Base-by-base conservation (phyloP, 2,797 vertebrate species). In the Pogoniulus pusillus region DNA sequence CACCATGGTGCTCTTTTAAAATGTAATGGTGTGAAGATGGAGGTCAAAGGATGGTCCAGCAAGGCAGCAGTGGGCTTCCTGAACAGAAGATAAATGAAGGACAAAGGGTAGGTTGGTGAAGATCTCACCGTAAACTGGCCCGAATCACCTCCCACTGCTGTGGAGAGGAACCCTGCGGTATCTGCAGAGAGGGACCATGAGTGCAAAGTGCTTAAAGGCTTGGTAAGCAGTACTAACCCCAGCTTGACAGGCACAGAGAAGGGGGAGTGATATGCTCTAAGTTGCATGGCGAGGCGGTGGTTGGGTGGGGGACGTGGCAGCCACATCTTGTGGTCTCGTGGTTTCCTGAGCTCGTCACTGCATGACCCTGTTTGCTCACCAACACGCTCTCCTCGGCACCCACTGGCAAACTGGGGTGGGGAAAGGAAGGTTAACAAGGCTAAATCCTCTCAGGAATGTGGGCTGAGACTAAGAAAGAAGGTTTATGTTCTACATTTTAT, bases 121-220 rank as follows among this genome's bases (percentile, higher is more conserved):
- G 84, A 77, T 30, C 62, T 93, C 83, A 77, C 72, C 1, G 5
- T 77, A 88, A 91, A 91, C 81, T 64, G 85, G 45, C 41, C 84
- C 22, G 0, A 59, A 68, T 77, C 72, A 3, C 90, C 87, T 91
- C 85, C 75, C 32, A 9, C 30, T 12, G 7, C 45, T 54, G 54
- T 30, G 0, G 18, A 63, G 62, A 82, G 89, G 57, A 60, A 54
- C 60, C 47, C 85, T 17, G 39, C 2, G 0, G 80, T 35, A 63
- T 17, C 16, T 60, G 87, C 77, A 82, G 47, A 68, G 89, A 45
- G 55, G 92, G 78, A 80, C 81, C 63, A 20, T 6, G 90, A 95
- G 93, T 93, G 93, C 94, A 96, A 95, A 95, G 85, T 95, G 91
- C 93, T 93, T 94, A 84, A 94, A 94, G 93, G 94, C 91, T 91